Base-by-base conservation (phyloP, 2,113 vertebrate genomes). In the Plotosus lineatus region DNA sequence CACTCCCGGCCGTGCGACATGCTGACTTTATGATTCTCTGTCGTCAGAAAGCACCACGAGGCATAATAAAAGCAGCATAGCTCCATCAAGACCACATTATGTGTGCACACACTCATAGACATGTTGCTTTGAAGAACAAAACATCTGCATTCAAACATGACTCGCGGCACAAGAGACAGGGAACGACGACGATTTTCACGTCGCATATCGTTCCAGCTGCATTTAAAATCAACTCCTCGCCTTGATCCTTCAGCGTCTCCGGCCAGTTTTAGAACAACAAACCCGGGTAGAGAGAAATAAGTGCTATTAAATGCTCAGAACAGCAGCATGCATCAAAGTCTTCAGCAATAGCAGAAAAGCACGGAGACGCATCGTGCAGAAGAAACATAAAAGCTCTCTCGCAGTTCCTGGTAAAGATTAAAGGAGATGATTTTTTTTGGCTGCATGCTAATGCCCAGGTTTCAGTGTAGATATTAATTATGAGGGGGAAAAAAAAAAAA, bases 401-500 rank as follows among this genome's bases (percentile, higher is more conserved):
- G 55, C 66, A 58, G 66, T 77, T 81, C 75, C 83, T 85, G 60
- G 60, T 53, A 44, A 84, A 86, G 85, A 87, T 85, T 87, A 87
- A 87, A 87, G 77, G 80, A 84, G 80, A 81, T 61, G 75, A 83
- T 81, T 83, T 86, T 83, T 86, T 75, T 84, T 83, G 80, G 78
- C 72, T 75, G 82, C 75, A 82, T 85, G 80, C 81, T 86, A 81
- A 86, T 79, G 73, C 81, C 78, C 76, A 55, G 81, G 83, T 72
- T 77, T 75, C 65, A 78, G 69, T 90, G 89, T 86, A 84, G 86
- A 78, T 90, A 85, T 90, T 91, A 90, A 91, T 90, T 88, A 89
- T 79, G 87, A 76, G 86, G 83, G 88, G 82, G 87, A 88, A 88
- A 83, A 83, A 85, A 85, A 86, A 50, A 21, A 85, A 85, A 86